Percentiles rank a stretch among this genome's conserved stretches.
These are phyloP conservation scores for Pachydiplax longipennis DNA, from an alignment of 2,888 invertebrate genomes.

Conservation along the genomic window DNA sequence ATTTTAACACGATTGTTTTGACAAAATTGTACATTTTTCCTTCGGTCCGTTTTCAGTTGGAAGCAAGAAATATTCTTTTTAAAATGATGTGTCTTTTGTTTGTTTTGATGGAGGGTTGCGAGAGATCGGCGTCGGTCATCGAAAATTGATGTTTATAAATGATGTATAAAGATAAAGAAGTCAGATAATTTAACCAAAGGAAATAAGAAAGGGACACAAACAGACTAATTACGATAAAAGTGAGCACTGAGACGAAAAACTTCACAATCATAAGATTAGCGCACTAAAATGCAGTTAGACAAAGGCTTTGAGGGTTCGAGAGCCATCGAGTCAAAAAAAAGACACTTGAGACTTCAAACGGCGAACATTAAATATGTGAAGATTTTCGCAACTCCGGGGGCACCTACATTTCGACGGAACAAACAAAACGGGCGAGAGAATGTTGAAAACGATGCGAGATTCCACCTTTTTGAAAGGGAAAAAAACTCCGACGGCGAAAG, in stretches of 20 bases:
- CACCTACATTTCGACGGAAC: background rate
- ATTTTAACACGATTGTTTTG: too few relatives aligned
- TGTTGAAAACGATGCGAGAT: background rate
- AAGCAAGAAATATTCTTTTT: too few relatives aligned
- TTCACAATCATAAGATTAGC: too few relatives aligned
- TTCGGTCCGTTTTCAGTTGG: too few relatives aligned
- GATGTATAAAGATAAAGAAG: background rate
- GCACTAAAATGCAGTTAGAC: background rate
- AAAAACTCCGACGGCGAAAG: background rate
- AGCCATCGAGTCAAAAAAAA: background rate
- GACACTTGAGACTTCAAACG: background rate
- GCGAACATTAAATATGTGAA: background rate
- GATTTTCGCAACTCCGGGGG: background rate
- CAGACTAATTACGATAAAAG: background rate
- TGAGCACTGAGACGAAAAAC: background rate
- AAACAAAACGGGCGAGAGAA: background rate
- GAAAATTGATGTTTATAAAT: too few relatives aligned
- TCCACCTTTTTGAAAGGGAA: background rate
- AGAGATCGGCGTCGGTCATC: too few relatives aligned
- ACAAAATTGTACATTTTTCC: too few relatives aligned
- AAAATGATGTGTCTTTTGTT: too few relatives aligned
- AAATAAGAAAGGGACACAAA: background rate
- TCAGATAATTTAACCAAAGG: background rate
- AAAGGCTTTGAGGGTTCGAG: background rate
- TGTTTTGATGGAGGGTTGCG: too few relatives aligned